Base-by-base conservation (phyloP, 2,113 vertebrate species). In the Tiliqua scincoides region DNA sequence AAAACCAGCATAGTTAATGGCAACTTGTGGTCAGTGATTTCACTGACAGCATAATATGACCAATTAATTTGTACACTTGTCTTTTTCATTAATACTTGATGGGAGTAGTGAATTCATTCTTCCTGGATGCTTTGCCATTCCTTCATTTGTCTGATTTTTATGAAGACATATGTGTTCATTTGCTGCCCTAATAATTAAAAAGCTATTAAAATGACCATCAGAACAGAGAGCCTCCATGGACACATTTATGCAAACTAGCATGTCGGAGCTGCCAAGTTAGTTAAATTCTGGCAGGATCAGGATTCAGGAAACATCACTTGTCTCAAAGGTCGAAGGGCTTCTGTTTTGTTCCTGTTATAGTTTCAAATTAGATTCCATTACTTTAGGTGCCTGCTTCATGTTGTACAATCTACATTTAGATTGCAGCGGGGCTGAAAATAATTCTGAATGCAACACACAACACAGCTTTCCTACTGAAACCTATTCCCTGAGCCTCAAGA, bases 121-220 rank as follows among this genome's bases (percentile, higher is more conserved):
- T 48, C 32, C 30, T 30, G 32, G 4, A 76, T 91, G 85, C 89
- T 68, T 37, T 80, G n/a, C 37, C 89, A 87, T 88, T 91, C 92
- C 79, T 81, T 80, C 67, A 84, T 90, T 73, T 0, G 1, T 68
- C 84, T 84, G 83, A 62, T 87, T 92, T 93, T 89, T 88, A 90
- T 78, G 25, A 91, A 87, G 76, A 63, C 83, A 1, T 65, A 5
- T 77, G 32, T 76, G 48, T 63, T 20, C 0, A 6, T 90, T 88
- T 88, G 87, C 62, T 91, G 2, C 48, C 82, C 37, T 92, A 95
- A 91, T 86, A 91, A 88, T 62, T 73, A 81, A 83, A 91, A 87
- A 67, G 82, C 73, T 75, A 84, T 37, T 90, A 76, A 84, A 90
- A 15, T 62, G 54, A 80, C 74, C 79, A 84, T 30, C 63, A 87